Evolutionary conservation across 2,113 vertebrate species (phyloP).

Genomic region (Carassius auratus): DNA sequence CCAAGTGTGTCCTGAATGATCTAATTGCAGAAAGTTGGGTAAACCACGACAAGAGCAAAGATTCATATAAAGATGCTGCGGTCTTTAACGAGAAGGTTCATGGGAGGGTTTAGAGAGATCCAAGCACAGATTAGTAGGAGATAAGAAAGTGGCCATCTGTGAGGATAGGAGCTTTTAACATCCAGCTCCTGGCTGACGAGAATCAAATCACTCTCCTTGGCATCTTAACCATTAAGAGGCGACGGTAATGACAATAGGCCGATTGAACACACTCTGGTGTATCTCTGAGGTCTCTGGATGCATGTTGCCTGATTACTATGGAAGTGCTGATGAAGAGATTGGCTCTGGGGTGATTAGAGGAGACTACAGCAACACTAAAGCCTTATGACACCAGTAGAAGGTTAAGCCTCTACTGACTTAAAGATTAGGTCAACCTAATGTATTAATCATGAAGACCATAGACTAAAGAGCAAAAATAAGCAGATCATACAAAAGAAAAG

Average conservation of each 20-base stretch:
- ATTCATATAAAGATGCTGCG: not conserved
- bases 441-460: not conserved
- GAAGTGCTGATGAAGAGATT: slow-evolving; percentile 18
- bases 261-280: slow-evolving; percentile 13
- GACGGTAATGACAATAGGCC: slow-evolving; percentile 24
- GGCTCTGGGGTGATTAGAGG: slow-evolving; percentile 39
- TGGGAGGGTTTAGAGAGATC: not conserved
- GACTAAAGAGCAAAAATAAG: not conserved
- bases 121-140: not conserved
- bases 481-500: slow-evolving; percentile 10
- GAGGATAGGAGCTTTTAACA: slow-evolving; percentile 18
- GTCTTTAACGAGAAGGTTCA: slow-evolving; percentile 4
- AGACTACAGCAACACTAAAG: slow-evolving; percentile 4
- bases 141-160: slow-evolving; percentile 35
- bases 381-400: not conserved
- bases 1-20: no score
- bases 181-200: slow-evolving; percentile 14
- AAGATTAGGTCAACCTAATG: slow-evolving; percentile 24
- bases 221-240: not conserved
- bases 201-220: slow-evolving; percentile 11
- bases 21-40: no score
- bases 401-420: slow-evolving; percentile 38
- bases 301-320: slow-evolving; percentile 26
- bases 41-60: no score
- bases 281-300: slow-evolving; percentile 18